Conservation (phyloP, 2,113 vertebrate genomes). For the Rhinopithecus roxellana region DNA sequence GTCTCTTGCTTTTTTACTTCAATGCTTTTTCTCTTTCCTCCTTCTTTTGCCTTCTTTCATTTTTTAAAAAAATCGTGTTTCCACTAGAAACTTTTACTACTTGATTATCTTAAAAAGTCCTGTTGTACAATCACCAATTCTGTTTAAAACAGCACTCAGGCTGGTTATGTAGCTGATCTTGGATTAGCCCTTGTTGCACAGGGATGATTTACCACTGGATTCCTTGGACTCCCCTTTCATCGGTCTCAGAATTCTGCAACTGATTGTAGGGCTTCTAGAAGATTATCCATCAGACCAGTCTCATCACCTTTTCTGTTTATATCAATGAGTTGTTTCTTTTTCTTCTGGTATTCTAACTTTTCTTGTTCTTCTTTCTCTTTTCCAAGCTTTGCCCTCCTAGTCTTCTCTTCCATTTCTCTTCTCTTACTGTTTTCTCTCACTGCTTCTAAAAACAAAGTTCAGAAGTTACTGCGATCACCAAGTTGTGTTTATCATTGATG, state of each 20-base stretch:
- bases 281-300: too few relatives aligned
- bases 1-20: background rate
- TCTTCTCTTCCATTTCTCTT: slow-evolving; percentile 97
- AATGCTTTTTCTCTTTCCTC: background rate
- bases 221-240: background rate
- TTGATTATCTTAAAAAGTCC: slow-evolving; percentile 26
- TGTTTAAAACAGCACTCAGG: slow-evolving; percentile 17
- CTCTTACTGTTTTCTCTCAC: slow-evolving; percentile 98
- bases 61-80: background rate
- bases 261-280: too few relatives aligned
- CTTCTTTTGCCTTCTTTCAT: background rate
- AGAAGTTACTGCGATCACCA: too few relatives aligned
- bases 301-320: slow-evolving; percentile 91
- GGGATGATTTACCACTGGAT: background rate
- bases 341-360: slow-evolving; percentile 94
- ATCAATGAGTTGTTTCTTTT: slow-evolving; percentile 98
- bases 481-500: background rate
- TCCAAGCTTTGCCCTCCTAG: slow-evolving; percentile 95
- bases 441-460: slow-evolving; percentile 82
- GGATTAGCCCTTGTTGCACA: background rate
- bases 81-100: slow-evolving; percentile 7
- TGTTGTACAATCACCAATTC: background rate
- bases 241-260: too few relatives aligned
- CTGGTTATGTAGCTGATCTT: background rate
- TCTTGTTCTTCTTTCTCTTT: slow-evolving; percentile 98